Percentiles rank a stretch among this genome's conserved stretches.
These are phyloP conservation scores for Puntigrus tetrazona DNA, from an alignment of 2,113 vertebrate genomes.

Conservation along the genomic window DNA sequence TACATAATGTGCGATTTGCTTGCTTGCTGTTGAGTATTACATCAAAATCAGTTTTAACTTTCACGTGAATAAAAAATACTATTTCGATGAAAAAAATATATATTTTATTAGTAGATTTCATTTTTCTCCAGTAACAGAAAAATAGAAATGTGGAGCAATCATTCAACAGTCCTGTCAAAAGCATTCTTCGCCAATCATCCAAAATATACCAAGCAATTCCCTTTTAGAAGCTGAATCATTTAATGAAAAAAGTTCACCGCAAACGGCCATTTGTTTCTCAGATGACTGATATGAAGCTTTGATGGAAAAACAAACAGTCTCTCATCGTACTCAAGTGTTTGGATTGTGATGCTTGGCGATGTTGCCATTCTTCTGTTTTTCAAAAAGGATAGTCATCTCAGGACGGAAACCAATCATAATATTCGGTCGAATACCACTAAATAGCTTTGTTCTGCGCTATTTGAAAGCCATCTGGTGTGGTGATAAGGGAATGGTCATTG, in stretches of 20 bases:
- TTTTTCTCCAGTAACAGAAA: neutral
- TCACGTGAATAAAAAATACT: no score
- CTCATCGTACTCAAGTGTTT: neutral
- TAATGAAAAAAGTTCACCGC: neutral
- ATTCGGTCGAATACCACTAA: neutral
- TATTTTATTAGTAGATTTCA: neutral
- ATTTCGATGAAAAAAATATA: no score
- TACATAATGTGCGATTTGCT: neutral
- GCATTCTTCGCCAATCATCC: neutral
- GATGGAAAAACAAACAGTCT: constrained; percentile 3
- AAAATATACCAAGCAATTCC: neutral
- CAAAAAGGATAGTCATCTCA: constrained; percentile 26
- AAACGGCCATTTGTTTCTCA: neutral
- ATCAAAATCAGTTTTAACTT: neutral
- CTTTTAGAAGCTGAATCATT: constrained; percentile 2
- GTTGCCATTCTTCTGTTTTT: constrained; percentile 23
- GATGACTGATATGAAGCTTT: neutral
- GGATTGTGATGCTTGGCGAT: constrained; percentile 19
- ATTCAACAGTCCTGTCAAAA: neutral
- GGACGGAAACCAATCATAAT: constrained; percentile 33
- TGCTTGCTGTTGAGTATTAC: neutral
- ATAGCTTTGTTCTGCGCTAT: constrained; percentile 30
- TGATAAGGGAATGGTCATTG: neutral
- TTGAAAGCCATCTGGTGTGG: constrained; percentile 30
- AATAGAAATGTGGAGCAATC: neutral